Evolutionary conservation across 1,140 invertebrate genomes (phyloP), one percentile per base, ranked within the genome.

Genomic region (Papilio xuthus): DNA sequence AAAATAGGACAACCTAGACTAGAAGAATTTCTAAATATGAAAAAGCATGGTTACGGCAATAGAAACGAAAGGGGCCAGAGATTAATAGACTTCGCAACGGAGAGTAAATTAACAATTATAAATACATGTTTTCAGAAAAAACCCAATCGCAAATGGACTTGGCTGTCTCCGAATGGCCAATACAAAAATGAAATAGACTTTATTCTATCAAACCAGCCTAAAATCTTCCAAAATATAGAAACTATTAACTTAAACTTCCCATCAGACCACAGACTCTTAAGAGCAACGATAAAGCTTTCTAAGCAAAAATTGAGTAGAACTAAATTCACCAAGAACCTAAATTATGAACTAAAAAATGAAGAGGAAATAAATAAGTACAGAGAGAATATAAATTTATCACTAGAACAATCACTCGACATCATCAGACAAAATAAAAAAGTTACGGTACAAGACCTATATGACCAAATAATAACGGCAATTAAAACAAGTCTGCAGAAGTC

Each of bases 121-220:
- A 84, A 84, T 41, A 84, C 75, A 10, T 77, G 78, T 26, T 82
- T 67, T 41, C 81, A 81, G 53, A 83, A 79, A 79, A 80, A 77
- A 78, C 3, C 23, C 7, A 81, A 76, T 56, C 74, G 73, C 12
- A 84, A 70, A 79, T 82, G 77, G 79, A 82, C 81, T 6, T 84
- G 81, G 81, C 0, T 10, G 28, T 84, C 80, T 47, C 80, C 83
- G 10, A 73, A 82, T 63, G 74, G 76, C 26, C 1, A 7, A 6
- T 20, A 37, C 6, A 78, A 82, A 79, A 84, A 84, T 18, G 81
- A 86, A 83, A 86, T 84, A 0, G 85, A 83, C 60, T 83, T 79
- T 72, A 47, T 86, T 0, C 67, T 86, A 12, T 75, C 85, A 67
- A 84, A 81, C 63, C 26, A 18, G 72, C 79, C 76, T 20, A 41